These are phyloP conservation scores for Boloria euphrosyne DNA, from an alignment of 2,888 invertebrate species.

Conservation along the genomic window DNA sequence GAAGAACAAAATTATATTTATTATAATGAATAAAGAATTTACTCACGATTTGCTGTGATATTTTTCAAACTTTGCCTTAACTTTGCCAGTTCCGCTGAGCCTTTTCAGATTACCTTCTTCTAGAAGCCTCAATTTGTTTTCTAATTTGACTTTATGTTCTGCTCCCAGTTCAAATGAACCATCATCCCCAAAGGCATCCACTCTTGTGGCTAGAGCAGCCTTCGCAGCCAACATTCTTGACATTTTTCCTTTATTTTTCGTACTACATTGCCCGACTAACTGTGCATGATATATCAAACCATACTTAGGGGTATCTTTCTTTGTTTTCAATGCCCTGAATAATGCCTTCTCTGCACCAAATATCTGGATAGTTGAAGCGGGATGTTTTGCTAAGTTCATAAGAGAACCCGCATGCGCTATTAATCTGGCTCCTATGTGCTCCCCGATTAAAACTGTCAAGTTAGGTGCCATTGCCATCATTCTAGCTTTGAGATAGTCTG, in stretches of 20 bases:
- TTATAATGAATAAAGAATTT: conserved; percentile 6
- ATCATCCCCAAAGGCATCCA: conserved; percentile 98
- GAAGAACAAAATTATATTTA: background rate
- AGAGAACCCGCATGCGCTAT: conserved; percentile 99
- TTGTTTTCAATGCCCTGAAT: conserved; percentile 97
- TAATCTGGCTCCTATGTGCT: conserved; percentile 97
- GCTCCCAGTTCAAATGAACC: conserved; percentile 91
- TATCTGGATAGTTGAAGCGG: conserved; percentile 98
- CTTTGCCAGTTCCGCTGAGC: conserved; percentile 94
- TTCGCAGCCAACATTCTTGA: conserved; percentile 99
- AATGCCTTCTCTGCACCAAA: conserved; percentile 99
- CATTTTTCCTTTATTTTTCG: conserved; percentile 96
- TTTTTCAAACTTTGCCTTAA: conserved; percentile 95
- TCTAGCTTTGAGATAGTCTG: conserved; percentile 95
- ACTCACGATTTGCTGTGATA: conserved; percentile 90
- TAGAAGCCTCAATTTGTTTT: conserved; percentile 88
- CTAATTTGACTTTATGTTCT: conserved; percentile 94
- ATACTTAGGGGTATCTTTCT: conserved; percentile 99
- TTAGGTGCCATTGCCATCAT: conserved; percentile 99
- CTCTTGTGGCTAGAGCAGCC: conserved; percentile 94
- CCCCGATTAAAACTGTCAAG: conserved; percentile 96
- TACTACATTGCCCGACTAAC: conserved; percentile 93
- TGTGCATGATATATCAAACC: conserved; percentile 98
- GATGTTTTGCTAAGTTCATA: conserved; percentile 97
- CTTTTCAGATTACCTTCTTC: conserved; percentile 92